Evolutionary conservation across 2,113 vertebrate genomes (phyloP).

Genomic region (Odocoileus hemionus): DNA sequence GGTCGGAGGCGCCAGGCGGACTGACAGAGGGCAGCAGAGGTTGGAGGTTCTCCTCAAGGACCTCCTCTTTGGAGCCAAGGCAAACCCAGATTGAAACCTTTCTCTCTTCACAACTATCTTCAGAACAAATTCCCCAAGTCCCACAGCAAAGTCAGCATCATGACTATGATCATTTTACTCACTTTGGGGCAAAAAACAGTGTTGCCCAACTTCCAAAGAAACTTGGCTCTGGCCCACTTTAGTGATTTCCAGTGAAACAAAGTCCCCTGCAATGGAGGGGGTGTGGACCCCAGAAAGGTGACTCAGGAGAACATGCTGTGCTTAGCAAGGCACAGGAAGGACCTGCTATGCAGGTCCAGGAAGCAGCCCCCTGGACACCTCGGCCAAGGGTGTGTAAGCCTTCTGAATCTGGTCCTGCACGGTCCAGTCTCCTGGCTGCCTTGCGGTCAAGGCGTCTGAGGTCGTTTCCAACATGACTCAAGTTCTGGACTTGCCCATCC

Average conservation of each 20-base stretch:
- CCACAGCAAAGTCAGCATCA: neutral
- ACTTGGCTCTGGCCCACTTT: neutral
- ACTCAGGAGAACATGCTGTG: neutral
- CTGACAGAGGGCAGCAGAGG: fast-evolving
- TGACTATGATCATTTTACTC: neutral
- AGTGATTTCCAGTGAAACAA: neutral
- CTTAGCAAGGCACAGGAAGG: neutral
- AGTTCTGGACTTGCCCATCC: neutral
- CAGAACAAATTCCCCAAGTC: neutral
- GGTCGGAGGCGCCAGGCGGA: neutral
- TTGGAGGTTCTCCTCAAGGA: neutral
- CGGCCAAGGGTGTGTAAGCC: neutral
- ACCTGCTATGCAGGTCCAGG: neutral
- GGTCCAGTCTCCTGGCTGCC: neutral
- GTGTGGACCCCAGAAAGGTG: neutral
- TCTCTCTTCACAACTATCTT: neutral
- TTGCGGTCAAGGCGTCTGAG: neutral
- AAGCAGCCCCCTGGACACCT: neutral
- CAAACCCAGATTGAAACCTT: neutral
- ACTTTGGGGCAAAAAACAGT: neutral
- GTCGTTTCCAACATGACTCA: neutral
- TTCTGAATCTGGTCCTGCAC: fast-evolving
- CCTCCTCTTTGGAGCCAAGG: neutral
- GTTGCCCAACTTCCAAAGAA: neutral
- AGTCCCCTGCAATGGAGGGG: fast-evolving